phyloP scores from a whole-genome alignment of 2,797 vertebrate genomes.

The Amblyopsis hoosieri region DNA sequence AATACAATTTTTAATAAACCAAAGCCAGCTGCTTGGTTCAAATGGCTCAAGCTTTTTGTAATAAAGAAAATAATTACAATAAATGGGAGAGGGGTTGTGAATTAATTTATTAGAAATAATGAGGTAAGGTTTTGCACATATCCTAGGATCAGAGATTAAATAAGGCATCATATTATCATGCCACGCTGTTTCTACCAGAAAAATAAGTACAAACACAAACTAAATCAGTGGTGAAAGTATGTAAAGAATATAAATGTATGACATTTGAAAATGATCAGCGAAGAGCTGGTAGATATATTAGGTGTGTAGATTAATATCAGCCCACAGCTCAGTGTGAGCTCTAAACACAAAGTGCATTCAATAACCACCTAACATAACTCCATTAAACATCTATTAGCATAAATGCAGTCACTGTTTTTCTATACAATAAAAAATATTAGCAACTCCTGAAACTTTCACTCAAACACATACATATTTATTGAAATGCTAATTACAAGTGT shows the following conservation, averaged over 20 bases:
- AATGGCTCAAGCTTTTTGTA: too few relatives aligned
- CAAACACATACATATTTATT: slow-evolving; percentile 39
- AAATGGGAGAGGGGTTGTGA: too few relatives aligned
- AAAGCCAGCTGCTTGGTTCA: too few relatives aligned
- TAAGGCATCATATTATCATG: too few relatives aligned
- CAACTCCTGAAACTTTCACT: slow-evolving; percentile 29
- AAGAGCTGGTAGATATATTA: slow-evolving; percentile 46
- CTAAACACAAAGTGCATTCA: slow-evolving; percentile 65
- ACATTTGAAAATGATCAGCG: slow-evolving; percentile 40
- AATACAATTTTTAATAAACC: too few relatives aligned
- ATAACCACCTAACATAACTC: slow-evolving; percentile 33
- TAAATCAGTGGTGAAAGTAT: slow-evolving; percentile 49
- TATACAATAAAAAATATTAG: slow-evolving; percentile 39
- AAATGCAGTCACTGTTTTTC: slow-evolving; percentile 42
- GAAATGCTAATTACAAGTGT: slow-evolving; percentile 52
- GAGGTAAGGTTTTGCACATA: too few relatives aligned
- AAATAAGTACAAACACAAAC: too few relatives aligned
- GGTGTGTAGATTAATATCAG: slow-evolving; percentile 38
- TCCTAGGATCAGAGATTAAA: too few relatives aligned
- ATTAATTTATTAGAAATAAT: too few relatives aligned
- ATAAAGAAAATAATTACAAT: too few relatives aligned
- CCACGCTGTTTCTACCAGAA: too few relatives aligned
- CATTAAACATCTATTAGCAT: slow-evolving; percentile 41
- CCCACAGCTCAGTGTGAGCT: slow-evolving; percentile 38
- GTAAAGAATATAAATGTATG: slow-evolving; percentile 21